These are phyloP conservation scores for Muraenolepis orangiensis DNA, from an alignment of 2,797 vertebrate species.

Conservation along the genomic window DNA sequence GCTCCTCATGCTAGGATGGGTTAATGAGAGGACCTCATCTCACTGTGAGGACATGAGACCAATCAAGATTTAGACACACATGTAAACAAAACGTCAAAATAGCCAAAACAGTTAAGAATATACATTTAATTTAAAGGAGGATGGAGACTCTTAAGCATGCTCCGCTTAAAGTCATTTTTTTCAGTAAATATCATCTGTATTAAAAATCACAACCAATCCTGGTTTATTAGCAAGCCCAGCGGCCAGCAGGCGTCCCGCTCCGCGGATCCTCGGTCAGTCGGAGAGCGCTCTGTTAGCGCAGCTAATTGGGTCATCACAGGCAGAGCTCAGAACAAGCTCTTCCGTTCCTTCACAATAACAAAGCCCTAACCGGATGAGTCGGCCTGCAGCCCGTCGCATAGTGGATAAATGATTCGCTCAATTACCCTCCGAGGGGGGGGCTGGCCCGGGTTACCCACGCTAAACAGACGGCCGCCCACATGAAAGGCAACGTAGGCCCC, in stretches of 20 bases:
- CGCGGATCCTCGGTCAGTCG: slow-evolving; percentile 60
- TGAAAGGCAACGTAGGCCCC: slow-evolving; percentile 77
- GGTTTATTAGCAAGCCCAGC: neutral
- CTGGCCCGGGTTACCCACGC: slow-evolving; percentile 74
- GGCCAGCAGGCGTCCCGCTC: slow-evolving; percentile 58
- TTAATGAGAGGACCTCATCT: too few relatives aligned
- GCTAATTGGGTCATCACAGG: slow-evolving; percentile 74
- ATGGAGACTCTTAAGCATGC: neutral
- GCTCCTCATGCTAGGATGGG: too few relatives aligned
- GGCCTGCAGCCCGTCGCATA: slow-evolving; percentile 64
- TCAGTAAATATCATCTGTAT: neutral
- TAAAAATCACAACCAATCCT: neutral
- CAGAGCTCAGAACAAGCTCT: slow-evolving; percentile 75
- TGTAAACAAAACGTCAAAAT: neutral
- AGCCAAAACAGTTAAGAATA: too few relatives aligned
- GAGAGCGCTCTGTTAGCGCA: slow-evolving; percentile 61
- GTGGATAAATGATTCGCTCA: slow-evolving; percentile 75
- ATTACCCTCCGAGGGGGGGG: slow-evolving; percentile 75
- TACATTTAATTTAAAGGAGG: neutral
- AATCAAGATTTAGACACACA: too few relatives aligned
- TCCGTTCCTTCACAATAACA: slow-evolving; percentile 81
- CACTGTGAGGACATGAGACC: too few relatives aligned
- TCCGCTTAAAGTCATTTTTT: neutral
- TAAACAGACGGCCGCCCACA: slow-evolving; percentile 73
- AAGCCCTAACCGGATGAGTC: slow-evolving; percentile 77